Evolutionary conservation across 2,797 vertebrate genomes (phyloP).

Genomic region (Cryptoprocta ferox): DNA sequence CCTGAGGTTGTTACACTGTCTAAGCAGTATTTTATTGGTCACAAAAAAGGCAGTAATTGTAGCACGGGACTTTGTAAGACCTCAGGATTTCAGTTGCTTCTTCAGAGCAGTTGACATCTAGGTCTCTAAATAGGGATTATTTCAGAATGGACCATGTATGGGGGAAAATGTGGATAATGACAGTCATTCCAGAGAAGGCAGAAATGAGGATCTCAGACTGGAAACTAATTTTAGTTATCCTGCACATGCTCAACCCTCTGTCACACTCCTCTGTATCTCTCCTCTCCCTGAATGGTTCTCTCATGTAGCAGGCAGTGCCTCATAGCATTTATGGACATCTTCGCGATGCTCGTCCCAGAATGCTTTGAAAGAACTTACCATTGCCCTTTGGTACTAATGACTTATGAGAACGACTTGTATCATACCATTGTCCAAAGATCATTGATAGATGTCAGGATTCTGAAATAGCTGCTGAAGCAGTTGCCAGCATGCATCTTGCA

Average conservation of each 20-base stretch:
- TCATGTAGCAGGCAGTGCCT: constrained; percentile 80
- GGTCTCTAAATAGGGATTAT: constrained; percentile 68
- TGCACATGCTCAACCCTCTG: constrained; percentile 81
- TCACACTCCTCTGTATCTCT: constrained; percentile 86
- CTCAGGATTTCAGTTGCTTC: constrained; percentile 47
- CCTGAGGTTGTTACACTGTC: neutral
- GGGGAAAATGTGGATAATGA: constrained; percentile 79
- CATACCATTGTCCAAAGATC: constrained; percentile 50
- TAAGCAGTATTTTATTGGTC: neutral
- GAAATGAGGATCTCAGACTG: constrained; percentile 83
- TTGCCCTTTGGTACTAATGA: constrained; percentile 65
- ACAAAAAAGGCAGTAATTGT: neutral
- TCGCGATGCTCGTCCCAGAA: constrained; percentile 74
- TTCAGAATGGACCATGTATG: constrained; percentile 85
- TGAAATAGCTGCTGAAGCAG: constrained; percentile 50
- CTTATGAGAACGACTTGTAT: constrained; percentile 48
- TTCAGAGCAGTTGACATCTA: constrained; percentile 55
- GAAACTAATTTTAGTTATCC: constrained; percentile 88
- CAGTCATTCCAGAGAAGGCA: constrained; percentile 63
- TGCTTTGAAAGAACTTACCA: constrained; percentile 66
- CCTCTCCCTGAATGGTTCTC: constrained; percentile 72
- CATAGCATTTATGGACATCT: constrained; percentile 78
- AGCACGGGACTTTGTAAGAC: neutral
- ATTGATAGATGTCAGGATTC: constrained; percentile 57
- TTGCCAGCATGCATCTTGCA: constrained; percentile 47